Conservation (phyloP, 1,140 invertebrate species). For the Drosophila simulans region DNA sequence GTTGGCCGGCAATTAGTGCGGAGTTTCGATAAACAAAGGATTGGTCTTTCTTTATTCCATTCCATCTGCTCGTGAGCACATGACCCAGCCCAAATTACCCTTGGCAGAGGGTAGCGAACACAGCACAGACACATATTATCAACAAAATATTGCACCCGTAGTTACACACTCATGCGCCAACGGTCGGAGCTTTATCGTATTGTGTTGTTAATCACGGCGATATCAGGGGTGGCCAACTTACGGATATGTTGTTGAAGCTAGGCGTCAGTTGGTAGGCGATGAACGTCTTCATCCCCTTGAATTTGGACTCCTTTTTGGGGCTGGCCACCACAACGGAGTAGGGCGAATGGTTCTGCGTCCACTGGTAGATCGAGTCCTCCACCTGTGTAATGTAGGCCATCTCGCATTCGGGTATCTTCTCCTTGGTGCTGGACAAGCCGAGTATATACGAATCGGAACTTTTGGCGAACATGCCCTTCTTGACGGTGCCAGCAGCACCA, state of each 20-base stretch:
- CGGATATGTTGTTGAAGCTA: slow-evolving; percentile 97
- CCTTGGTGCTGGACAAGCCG: slow-evolving; percentile 88
- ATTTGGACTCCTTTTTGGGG: slow-evolving; percentile 98
- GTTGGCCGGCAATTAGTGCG: neutral
- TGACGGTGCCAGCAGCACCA: slow-evolving; percentile 85
- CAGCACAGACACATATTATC: slow-evolving; percentile 23
- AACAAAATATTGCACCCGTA: slow-evolving; percentile 9
- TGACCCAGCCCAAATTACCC: slow-evolving; percentile 25
- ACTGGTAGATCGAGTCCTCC: slow-evolving; percentile 88
- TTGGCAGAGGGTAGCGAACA: slow-evolving; percentile 15
- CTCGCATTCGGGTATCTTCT: slow-evolving; percentile 90
- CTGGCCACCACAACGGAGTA: slow-evolving; percentile 95
- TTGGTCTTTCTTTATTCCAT: neutral
- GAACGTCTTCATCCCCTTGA: slow-evolving; percentile 98
- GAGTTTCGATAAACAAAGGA: slow-evolving; percentile 13
- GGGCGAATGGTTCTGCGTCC: slow-evolving; percentile 89
- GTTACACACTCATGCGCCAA: neutral
- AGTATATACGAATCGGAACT: slow-evolving; percentile 91
- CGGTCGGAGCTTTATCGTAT: slow-evolving; percentile 42
- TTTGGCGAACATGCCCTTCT: slow-evolving; percentile 95
- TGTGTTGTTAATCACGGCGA: slow-evolving; percentile 49
- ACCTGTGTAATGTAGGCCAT: slow-evolving; percentile 90
- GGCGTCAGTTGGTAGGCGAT: slow-evolving; percentile 98
- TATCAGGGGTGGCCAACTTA: slow-evolving; percentile 84
- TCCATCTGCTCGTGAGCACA: slow-evolving; percentile 12